Evolutionary conservation across 2,113 vertebrate species (phyloP).

Genomic region (Rhinolophus ferrumequinum): DNA sequence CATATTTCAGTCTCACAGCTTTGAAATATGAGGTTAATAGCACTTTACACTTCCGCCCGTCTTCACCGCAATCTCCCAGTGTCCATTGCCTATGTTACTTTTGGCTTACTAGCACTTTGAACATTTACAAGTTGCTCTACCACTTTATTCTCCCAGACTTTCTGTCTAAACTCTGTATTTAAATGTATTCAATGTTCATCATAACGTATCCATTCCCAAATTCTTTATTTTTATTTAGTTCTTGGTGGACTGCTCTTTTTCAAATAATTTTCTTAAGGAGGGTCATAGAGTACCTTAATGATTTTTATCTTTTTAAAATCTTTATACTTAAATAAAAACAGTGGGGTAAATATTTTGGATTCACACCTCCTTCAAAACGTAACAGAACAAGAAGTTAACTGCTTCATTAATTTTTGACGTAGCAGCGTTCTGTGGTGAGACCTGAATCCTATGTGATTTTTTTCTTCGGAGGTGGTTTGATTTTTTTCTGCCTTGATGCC

Average conservation of each 20-base stretch:
- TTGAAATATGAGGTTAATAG: background rate
- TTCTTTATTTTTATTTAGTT: background rate
- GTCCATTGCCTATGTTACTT: background rate
- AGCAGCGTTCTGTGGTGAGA: background rate
- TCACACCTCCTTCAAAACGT: background rate
- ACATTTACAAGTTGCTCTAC: background rate
- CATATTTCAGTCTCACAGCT: background rate
- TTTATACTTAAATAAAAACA: background rate
- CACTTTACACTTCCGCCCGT: background rate
- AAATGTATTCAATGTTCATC: background rate
- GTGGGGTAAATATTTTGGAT: background rate
- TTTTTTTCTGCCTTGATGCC: background rate
- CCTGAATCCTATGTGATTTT: background rate
- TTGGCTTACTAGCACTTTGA: background rate
- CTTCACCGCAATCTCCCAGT: background rate
- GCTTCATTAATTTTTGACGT: background rate
- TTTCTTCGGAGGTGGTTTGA: background rate
- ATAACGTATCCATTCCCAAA: background rate
- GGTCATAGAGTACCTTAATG: background rate
- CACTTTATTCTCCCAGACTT: background rate
- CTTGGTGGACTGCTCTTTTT: background rate
- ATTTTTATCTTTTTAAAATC: background rate
- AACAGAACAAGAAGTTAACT: background rate
- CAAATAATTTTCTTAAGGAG: background rate
- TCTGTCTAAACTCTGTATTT: background rate